These are phyloP conservation scores for Chloebia gouldiae DNA, from an alignment of 2,113 vertebrate species.

Conservation along the genomic window DNA sequence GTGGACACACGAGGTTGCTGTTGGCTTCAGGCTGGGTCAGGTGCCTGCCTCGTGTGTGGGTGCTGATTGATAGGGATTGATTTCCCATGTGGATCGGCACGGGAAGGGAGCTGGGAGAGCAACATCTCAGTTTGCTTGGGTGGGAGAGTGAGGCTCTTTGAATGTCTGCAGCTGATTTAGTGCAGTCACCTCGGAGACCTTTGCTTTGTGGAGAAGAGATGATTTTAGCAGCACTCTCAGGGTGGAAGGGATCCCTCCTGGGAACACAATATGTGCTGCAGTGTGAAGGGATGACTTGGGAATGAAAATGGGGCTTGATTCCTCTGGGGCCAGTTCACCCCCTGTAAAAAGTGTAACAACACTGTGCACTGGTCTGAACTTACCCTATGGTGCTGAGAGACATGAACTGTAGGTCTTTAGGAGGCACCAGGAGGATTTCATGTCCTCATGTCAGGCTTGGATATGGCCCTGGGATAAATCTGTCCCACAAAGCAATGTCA, in stretches of 20 bases:
- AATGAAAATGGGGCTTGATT: neutral
- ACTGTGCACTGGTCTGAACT: neutral
- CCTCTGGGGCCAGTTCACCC: neutral
- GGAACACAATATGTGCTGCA: neutral
- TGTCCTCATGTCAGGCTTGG: rapidly evolving
- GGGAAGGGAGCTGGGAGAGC: neutral
- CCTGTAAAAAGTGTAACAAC: no score
- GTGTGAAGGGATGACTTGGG: neutral
- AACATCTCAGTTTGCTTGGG: neutral
- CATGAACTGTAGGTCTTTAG: rapidly evolving
- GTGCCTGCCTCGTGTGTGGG: neutral
- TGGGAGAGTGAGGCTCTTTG: neutral
- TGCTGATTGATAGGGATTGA: neutral
- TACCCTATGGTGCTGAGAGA: neutral
- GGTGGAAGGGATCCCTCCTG: neutral
- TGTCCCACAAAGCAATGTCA: neutral
- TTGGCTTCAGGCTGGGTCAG: neutral
- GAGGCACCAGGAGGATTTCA: neutral
- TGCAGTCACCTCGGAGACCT: conserved; percentile 19
- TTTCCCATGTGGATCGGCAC: neutral
- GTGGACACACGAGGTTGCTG: neutral
- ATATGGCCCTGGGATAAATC: neutral
- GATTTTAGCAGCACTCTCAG: neutral
- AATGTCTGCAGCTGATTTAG: neutral
- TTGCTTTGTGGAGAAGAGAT: neutral